Evolutionary conservation across 2,888 invertebrate species (phyloP).

Genomic region (Hipparchia sbordonii): DNA sequence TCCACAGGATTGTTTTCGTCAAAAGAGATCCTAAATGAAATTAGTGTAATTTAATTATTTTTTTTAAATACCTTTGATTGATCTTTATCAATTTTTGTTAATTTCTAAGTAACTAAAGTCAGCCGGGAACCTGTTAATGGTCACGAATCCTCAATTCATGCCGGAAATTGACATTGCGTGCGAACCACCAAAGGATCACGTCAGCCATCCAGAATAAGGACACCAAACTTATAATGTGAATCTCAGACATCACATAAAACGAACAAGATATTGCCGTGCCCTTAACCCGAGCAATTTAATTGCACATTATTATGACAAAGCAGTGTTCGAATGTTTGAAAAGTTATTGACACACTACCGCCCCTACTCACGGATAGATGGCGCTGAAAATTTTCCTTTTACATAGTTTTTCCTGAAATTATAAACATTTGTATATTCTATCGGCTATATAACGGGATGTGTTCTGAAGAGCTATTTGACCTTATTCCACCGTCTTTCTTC

Average conservation of each 20-base stretch:
- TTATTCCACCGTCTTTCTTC: too few species aligned
- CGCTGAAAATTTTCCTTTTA: conserved; percentile 40
- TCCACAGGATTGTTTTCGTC: too few species aligned
- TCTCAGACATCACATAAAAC: conserved; percentile 60
- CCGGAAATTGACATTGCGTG: not conserved
- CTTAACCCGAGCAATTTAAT: conserved; percentile 58
- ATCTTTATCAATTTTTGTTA: too few species aligned
- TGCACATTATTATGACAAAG: conserved; percentile 53
- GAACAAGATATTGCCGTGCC: conserved; percentile 53
- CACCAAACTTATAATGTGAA: conserved; percentile 51
- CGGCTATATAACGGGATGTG: too few species aligned
- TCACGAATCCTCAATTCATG: too few species aligned
- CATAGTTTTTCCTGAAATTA: not conserved
- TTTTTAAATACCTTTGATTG: too few species aligned
- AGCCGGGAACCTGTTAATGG: too few species aligned
- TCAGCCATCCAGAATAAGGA: conserved; percentile 45
- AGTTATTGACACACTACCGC: conserved; percentile 32
- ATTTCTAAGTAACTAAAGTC: too few species aligned
- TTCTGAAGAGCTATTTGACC: too few species aligned
- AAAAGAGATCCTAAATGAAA: too few species aligned
- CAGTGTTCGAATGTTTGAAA: conserved; percentile 31
- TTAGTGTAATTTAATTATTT: too few species aligned
- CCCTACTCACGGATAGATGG: conserved; percentile 64
- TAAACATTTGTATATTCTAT: too few species aligned
- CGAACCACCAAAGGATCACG: not conserved